phyloP scores from a whole-genome alignment of 2,797 vertebrate species.

The Apogon talboti region DNA sequence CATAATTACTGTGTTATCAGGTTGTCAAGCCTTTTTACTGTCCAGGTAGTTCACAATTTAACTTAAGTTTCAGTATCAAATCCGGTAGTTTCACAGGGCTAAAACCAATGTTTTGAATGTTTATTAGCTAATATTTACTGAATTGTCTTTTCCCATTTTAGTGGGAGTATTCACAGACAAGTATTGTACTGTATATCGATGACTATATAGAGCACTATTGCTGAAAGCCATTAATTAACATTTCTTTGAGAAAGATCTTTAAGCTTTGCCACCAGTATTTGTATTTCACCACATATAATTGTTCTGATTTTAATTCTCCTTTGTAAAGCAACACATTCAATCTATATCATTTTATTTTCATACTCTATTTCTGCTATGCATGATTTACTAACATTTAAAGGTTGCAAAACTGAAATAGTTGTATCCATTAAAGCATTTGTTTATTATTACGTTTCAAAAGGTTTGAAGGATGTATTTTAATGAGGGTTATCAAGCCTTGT shows the following conservation, averaged over 20 bases:
- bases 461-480: conserved; percentile 83
- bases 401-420: conserved; percentile 69
- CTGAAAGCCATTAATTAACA: conserved; percentile 63
- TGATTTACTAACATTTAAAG: conserved; percentile 82
- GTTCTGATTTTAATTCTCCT: conserved; percentile 58
- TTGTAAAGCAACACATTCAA: conserved; percentile 71
- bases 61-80: conserved; percentile 34
- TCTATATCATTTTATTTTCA: conserved; percentile 76
- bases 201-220: conserved; percentile 42
- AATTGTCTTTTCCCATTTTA: conserved; percentile 16
- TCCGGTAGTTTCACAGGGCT: conserved; percentile 42
- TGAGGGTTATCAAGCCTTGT: conserved; percentile 75
- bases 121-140: conserved; percentile 24
- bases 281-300: conserved; percentile 50
- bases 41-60: conserved; percentile 36
- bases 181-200: conserved; percentile 61
- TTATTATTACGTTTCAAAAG: conserved; percentile 71
- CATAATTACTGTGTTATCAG: conserved; percentile 57
- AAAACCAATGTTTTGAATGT: conserved; percentile 48
- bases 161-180: conserved; percentile 33
- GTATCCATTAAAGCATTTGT: conserved; percentile 62
- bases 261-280: conserved; percentile 76
- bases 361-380: conserved; percentile 82
- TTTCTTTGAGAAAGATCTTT: conserved; percentile 73
- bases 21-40: conserved; percentile 51